Base-by-base conservation (phyloP, 2,113 vertebrate species). In the Desmodus rotundus region DNA sequence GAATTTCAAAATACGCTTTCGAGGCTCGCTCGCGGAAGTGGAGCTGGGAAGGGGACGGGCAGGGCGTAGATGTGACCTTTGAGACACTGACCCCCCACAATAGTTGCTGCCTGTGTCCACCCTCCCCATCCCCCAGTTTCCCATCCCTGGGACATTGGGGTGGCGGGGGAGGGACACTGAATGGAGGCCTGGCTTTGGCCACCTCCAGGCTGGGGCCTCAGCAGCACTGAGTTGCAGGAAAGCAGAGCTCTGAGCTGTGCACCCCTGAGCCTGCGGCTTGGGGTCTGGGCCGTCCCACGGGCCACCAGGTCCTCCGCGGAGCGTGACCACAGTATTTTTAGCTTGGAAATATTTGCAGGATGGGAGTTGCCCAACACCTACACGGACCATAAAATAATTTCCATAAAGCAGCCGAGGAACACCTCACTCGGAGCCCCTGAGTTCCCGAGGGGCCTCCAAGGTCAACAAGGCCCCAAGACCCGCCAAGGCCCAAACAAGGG, bases 291-390 rank as follows among this genome's bases (percentile, higher is more conserved):
- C 0, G 0, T 20, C 1, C 10, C 43, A 0, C 83, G 4, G 74
- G 74, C 52, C 56, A 56, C 84, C 2, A 3, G 3, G n/a, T 22
- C 38, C 91, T 47, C 81, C 0, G 0, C 2, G 3, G 50, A 92
- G 76, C 1, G 3, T 24, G 72, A 72, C 67, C 61, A 3, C 0
- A 0, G 91, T 88, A 78, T 95, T 96, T 96, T 96, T 38, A 94
- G 89, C 91, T 38, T 94, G 96, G 96, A 95, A 88, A 85, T 73
- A 76, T 85, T 81, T 72, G 70, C 81, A 91, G 85, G 76, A 68
- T 67, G 85, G 95, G 96, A 92, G 88, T 68, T 61, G 67, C 91
- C 93, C 72, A 2, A 72, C 93, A 93, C 86, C 91, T 95, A 61
- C 91, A 56, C 0, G 43, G 89, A 24, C 89, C 94, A 36, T 94